Evolutionary conservation across 2,797 vertebrate species (phyloP), one percentile per base, ranked within the genome.

Genomic region (Myripristis murdjan): DNA sequence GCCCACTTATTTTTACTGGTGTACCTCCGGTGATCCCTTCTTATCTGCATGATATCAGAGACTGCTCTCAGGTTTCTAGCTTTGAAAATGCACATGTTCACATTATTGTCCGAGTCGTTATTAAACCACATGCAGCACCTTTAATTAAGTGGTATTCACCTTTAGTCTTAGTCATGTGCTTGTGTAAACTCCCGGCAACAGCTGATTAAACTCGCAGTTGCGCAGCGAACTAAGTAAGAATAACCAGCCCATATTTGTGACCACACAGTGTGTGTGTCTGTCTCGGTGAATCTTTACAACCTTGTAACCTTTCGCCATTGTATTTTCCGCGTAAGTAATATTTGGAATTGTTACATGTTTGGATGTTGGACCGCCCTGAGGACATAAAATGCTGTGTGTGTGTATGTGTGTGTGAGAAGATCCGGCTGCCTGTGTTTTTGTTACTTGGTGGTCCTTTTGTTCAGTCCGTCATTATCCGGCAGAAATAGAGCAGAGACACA

Each of bases 391-490:
- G 5, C 20, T 53, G 60, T 35, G 75, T 60, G 49, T 24, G 80
- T 53, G 49, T 24, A 80, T 53, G 49, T 53, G 60, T 35, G 75
- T 60, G 49, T 24, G 80, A 83, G 75, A 64, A 12, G 43, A 64
- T 5, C 24, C 44, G 37, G 64, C 64, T 73, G 84, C 61, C 72
- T 26, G 65, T 75, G 77, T 77, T 63, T 73, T 67, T 85, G 73
- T 78, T 77, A 70, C 66, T 76, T 76, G 82, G 86, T 87, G 86
- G 87, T 85, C 86, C 70, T 87, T 28, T 84, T 81, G 83, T 91
- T 90, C 89, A 87, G 87, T 88, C 85, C 88, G 18, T 59, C 60
- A 64, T 69, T 82, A 83, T 70, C 72, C 82, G 73, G 81, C 82
- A 74, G 84, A 84, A 89, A 86, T 66, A 73, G 75, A 83, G 51